Evolutionary conservation across 2,888 invertebrate genomes (phyloP).

Genomic region (Lithophane semibrunnea): DNA sequence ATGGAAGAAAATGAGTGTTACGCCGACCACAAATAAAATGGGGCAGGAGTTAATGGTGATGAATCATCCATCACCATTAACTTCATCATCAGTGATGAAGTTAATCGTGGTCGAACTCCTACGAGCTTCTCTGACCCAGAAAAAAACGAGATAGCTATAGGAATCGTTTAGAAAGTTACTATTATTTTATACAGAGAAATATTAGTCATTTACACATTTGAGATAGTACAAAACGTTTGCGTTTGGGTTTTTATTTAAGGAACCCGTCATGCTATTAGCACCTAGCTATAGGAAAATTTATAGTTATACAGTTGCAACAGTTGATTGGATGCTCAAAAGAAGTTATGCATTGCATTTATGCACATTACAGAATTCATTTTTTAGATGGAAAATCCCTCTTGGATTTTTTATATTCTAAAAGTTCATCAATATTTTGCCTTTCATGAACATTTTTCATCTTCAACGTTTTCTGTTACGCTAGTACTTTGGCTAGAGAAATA

Average conservation of each 20-base stretch:
- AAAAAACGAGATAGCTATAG: no score
- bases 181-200: no score
- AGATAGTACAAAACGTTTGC: neutral
- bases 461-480: conserved; percentile 31
- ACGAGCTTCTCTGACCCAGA: no score
- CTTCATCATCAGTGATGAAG: no score
- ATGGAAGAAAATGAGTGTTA: no score
- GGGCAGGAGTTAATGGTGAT: no score
- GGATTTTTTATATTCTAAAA: neutral
- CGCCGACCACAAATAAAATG: no score
- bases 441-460: neutral
- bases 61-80: no score
- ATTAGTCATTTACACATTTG: neutral
- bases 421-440: neutral
- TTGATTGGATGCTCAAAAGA: neutral
- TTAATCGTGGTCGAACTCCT: neutral
- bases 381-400: neutral
- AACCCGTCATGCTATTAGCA: neutral
- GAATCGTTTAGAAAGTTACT: neutral
- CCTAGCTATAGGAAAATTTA: no score
- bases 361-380: neutral
- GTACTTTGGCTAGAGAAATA: conserved; percentile 18
- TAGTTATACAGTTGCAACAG: no score
- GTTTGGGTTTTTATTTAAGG: neutral
- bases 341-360: neutral